phyloP scores from a whole-genome alignment of 2,113 vertebrate genomes.

The Tetrax tetrax region DNA sequence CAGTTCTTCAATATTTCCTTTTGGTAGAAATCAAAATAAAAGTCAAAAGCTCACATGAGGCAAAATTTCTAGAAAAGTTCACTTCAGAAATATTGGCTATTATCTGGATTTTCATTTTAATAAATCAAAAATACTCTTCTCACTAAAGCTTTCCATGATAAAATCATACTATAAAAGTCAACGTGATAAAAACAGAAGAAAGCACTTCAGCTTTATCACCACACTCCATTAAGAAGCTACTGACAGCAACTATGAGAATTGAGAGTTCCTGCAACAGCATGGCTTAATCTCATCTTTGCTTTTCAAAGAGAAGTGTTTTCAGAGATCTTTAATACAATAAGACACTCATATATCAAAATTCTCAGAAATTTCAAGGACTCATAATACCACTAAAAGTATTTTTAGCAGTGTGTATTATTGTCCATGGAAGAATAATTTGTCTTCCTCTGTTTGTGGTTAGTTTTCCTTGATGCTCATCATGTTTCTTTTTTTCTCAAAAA shows the following conservation, averaged over 20 bases:
- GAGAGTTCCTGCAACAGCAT: not conserved
- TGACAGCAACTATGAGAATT: not conserved
- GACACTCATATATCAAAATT: not conserved
- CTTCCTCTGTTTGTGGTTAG: not conserved
- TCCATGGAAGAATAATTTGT: not conserved
- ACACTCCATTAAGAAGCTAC: not conserved
- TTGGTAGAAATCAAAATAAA: not conserved
- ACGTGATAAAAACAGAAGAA: not conserved
- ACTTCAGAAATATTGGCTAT: not conserved
- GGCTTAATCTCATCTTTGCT: not conserved
- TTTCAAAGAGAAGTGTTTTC: not conserved
- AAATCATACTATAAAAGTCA: not conserved
- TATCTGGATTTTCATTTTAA: not conserved
- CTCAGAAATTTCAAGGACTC: constrained; percentile 39
- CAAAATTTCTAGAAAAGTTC: not conserved
- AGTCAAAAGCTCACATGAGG: not conserved
- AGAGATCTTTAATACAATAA: not conserved
- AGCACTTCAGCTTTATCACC: not conserved
- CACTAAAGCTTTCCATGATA: not conserved
- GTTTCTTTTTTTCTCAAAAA: not conserved
- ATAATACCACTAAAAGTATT: constrained; percentile 21
- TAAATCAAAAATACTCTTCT: not conserved
- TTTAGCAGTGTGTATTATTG: constrained; percentile 31
- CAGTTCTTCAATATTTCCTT: not conserved
- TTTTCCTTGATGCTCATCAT: not conserved